Conservation (phyloP, 2,797 vertebrate species). For the Sebastes taczanowskii region DNA sequence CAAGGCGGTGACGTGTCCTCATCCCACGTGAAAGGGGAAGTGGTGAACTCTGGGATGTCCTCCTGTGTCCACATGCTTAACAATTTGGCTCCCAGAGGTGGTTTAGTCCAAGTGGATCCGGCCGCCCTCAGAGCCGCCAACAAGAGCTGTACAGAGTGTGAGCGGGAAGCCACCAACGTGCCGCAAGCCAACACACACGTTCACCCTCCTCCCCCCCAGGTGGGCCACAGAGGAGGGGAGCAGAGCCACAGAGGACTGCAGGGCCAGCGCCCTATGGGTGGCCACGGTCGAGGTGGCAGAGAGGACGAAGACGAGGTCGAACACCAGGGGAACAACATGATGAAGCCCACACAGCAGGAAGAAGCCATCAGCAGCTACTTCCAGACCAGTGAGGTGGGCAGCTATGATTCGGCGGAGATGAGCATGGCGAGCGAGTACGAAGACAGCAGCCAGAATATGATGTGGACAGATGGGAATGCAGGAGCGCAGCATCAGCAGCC, state of each 20-base stretch:
- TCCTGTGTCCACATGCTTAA: slow-evolving; percentile 78
- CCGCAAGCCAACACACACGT: slow-evolving; percentile 67
- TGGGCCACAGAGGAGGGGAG: slow-evolving; percentile 75
- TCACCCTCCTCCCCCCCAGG: slow-evolving; percentile 74
- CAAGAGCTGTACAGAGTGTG: slow-evolving; percentile 82
- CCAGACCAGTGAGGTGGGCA: slow-evolving; percentile 81
- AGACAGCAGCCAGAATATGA: slow-evolving; percentile 78
- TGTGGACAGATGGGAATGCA: slow-evolving; percentile 79
- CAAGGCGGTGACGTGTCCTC: slow-evolving; percentile 61
- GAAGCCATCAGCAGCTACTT: slow-evolving; percentile 85
- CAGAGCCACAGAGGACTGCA: slow-evolving; percentile 68
- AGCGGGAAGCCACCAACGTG: slow-evolving; percentile 71
- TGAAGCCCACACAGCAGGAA: slow-evolving; percentile 77
- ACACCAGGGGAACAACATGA: slow-evolving; percentile 72
- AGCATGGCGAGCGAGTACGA: slow-evolving; percentile 84
- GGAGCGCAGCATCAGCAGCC: slow-evolving; percentile 67
- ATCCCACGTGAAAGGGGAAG: slow-evolving; percentile 82
- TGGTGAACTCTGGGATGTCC: slow-evolving; percentile 73
- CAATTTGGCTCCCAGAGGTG: slow-evolving; percentile 66
- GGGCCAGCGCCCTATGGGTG: slow-evolving; percentile 64
- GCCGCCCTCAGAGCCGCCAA: slow-evolving; percentile 68
- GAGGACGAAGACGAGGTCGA: slow-evolving; percentile 70
- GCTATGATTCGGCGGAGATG: slow-evolving; percentile 83
- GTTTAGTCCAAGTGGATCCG: slow-evolving; percentile 90
- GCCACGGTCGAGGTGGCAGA: slow-evolving; percentile 57